Base-by-base conservation (phyloP, 2,113 vertebrate genomes). In the Pygoscelis adeliae region DNA sequence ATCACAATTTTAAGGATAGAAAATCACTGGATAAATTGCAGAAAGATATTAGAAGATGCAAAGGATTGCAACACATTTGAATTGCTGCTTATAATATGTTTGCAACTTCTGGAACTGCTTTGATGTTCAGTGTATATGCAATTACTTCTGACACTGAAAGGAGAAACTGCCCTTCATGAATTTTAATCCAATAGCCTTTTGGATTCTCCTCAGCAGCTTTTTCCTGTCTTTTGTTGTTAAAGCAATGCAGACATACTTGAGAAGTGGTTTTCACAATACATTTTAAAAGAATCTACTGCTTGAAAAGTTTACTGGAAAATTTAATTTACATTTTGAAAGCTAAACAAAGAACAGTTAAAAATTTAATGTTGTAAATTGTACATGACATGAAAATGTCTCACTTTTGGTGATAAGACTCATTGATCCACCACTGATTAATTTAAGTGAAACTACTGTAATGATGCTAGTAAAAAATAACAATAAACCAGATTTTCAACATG, bases 141-240 rank as follows among this genome's bases (percentile, higher is more conserved):
- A 21, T 94, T 95, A 78, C 53, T 87, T 87, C 55, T 91, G 94
- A 91, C 71, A 89, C 74, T 62, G 80, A 81, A 67, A 58, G 77
- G 77, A 94, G 84, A 94, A 78, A 59, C 34, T 70, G 72, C 34
- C 85, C 34, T 93, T 94, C 46, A 47, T 73, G 66, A 91, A 79
- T 97, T 97, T 97, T 87, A 96, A 97, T 96, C 67, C 79, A 61
- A n/a, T n/a, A 83, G 87, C 76, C 87, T 73, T 93, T 93, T 87
- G n/a, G 66, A 83, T 93, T 94, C 36, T 83, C 49, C 72, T 95
- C 71, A 78, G 66, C 47, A 94, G 87, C 70, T 93, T 96, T 90
- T 89, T 53, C 9, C 66, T 91, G 87, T 94, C 90, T 90, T 83
- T 47, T 87, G 55, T 77, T 76, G 70, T 93, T 91, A 95, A 67